Evolutionary conservation across 2,113 vertebrate genomes (phyloP).

Genomic region (Orcinus orca): DNA sequence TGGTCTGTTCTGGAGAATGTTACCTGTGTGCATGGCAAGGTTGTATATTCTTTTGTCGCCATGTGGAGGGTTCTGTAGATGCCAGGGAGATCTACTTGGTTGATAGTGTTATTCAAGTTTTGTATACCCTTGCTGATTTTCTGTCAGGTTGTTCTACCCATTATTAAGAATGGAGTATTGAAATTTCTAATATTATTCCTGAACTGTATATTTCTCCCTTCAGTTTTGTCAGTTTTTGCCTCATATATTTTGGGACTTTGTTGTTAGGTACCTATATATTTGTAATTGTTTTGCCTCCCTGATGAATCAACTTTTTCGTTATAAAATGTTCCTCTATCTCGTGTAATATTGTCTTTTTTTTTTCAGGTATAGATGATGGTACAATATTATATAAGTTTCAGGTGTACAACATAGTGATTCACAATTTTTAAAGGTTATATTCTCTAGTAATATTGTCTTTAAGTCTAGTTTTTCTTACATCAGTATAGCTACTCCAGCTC

Average conservation of each 20-base stretch:
- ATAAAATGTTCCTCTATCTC: not conserved
- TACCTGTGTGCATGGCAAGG: not conserved
- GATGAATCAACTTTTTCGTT: not conserved
- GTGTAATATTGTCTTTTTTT: slow-evolving; percentile 9
- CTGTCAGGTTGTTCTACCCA: not conserved
- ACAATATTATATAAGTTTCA: not conserved
- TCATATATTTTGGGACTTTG: not conserved
- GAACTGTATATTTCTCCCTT: not conserved
- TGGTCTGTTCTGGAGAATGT: not conserved
- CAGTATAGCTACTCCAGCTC: not conserved
- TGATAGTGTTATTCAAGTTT: not conserved
- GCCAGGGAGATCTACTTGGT: not conserved
- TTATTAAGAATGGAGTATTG: not conserved
- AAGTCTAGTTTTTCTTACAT: not conserved
- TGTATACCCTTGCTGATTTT: not conserved
- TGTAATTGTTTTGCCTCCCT: not conserved
- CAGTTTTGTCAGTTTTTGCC: not conserved
- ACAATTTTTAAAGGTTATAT: not conserved
- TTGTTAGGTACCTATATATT: not conserved
- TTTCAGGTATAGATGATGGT: not conserved
- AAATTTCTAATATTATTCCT: not conserved
- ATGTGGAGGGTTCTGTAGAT: not conserved
- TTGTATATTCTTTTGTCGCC: not conserved
- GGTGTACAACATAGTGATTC: not conserved
- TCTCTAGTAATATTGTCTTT: not conserved